Evolutionary conservation across 2,113 vertebrate genomes (phyloP).

Genomic region (Psettodes erumei): DNA sequence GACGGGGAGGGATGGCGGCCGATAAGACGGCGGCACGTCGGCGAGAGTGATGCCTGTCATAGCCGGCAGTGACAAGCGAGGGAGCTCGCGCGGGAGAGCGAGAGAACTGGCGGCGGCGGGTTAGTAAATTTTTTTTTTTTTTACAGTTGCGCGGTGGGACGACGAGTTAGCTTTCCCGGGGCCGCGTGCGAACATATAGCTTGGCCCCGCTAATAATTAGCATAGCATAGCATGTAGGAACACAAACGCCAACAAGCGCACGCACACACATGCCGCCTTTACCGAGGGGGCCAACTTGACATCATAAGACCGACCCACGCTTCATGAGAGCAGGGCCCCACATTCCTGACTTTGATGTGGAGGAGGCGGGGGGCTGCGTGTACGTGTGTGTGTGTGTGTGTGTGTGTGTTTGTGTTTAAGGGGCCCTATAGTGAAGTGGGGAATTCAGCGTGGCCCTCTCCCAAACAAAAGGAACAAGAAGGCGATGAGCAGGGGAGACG

Average conservation of each 20-base stretch:
- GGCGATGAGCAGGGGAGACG: slow-evolving; percentile 37
- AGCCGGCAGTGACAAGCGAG: slow-evolving; percentile 54
- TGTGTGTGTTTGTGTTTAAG: slow-evolving; percentile 15
- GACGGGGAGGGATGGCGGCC: slow-evolving; percentile 49
- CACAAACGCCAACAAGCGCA: too few relatives aligned
- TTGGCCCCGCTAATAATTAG: slow-evolving; percentile 27
- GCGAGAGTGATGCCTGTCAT: slow-evolving; percentile 64
- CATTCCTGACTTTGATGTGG: slow-evolving; percentile 74
- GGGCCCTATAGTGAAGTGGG: slow-evolving; percentile 28
- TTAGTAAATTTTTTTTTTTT: too few relatives aligned
- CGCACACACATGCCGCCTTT: slow-evolving; percentile 9
- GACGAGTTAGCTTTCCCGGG: too few relatives aligned
- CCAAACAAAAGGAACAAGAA: slow-evolving; percentile 53
- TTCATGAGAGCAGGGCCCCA: slow-evolving; percentile 52
- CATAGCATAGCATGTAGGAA: slow-evolving; percentile 33
- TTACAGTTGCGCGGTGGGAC: background rate
- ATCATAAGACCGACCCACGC: slow-evolving; percentile 51
- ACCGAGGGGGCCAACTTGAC: slow-evolving; percentile 48
- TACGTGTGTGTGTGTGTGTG: slow-evolving; percentile 25
- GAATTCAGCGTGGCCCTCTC: slow-evolving; percentile 24
- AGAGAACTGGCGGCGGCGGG: too few relatives aligned
- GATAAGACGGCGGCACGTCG: slow-evolving; percentile 65
- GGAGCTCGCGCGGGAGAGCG: slow-evolving; percentile 28
- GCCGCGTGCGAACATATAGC: slow-evolving; percentile 39
- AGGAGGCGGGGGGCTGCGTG: slow-evolving; percentile 32